Percentiles rank a stretch among this genome's conserved stretches.
phyloP scores from a whole-genome alignment of 1,140 invertebrate species.

The Panagrolaimus sp. region DNA sequence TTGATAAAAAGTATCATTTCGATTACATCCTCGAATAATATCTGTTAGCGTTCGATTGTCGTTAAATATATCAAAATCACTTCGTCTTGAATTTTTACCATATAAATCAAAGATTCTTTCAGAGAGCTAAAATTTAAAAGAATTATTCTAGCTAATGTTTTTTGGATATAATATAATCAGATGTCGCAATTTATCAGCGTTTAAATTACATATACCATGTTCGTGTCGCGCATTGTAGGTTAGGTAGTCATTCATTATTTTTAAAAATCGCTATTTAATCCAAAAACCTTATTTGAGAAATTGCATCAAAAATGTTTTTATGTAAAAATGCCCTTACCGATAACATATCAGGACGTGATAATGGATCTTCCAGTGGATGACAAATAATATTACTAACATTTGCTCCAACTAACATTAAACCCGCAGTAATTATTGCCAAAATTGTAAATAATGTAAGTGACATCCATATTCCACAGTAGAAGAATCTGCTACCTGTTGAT shows the following conservation, averaged over 20 bases:
- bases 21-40: constrained; percentile 47
- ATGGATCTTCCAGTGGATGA: constrained; percentile 49
- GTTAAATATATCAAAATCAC: constrained; percentile 25
- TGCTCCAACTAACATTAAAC: constrained; percentile 46
- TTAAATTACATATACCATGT: too few relatives aligned
- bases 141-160: too few relatives aligned
- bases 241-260: too few relatives aligned
- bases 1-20: constrained; percentile 49
- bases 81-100: constrained; percentile 16
- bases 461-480: constrained; percentile 54
- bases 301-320: too few relatives aligned
- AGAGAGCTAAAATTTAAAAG: constrained; percentile 30
- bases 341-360: constrained; percentile 45
- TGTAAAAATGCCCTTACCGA: constrained; percentile 29
- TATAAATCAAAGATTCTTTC: constrained; percentile 35
- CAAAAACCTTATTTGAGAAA: too few relatives aligned
- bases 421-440: constrained; percentile 38
- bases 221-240: too few relatives aligned
- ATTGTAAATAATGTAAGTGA: constrained; percentile 38
- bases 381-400: constrained; percentile 50
- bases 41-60: constrained; percentile 31
- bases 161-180: too few relatives aligned
- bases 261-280: too few relatives aligned
- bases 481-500: constrained; percentile 50
- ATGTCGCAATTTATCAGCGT: too few relatives aligned